Conservation (phyloP, 1,140 invertebrate species). For the Akabosia matsudoensis region DNA sequence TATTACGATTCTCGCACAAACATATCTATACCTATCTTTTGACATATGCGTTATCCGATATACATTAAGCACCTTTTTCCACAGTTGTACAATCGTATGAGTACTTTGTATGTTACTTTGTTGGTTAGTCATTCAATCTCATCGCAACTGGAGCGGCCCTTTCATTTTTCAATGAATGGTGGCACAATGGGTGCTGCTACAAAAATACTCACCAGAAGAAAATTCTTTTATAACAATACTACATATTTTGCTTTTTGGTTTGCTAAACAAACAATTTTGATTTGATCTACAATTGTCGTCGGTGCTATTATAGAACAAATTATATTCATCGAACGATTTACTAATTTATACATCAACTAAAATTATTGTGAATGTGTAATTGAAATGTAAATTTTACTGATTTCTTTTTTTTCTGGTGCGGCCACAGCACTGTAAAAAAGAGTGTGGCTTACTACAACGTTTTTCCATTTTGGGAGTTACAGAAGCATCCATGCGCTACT, state of each 20-base stretch:
- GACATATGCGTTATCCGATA: constrained; percentile 7
- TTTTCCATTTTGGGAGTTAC: too few species aligned
- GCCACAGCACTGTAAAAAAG: too few species aligned
- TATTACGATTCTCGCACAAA: constrained; percentile 36
- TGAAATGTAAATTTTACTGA: background rate
- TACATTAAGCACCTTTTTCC: constrained; percentile 1
- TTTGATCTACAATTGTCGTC: too few species aligned
- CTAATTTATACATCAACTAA: background rate
- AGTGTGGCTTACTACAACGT: too few species aligned
- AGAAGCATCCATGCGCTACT: too few species aligned
- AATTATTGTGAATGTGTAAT: background rate
- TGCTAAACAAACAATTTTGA: too few species aligned
- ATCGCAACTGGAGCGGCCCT: background rate
- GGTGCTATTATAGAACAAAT: background rate
- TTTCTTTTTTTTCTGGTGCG: too few species aligned
- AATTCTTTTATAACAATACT: too few species aligned
- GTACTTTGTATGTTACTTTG: background rate
- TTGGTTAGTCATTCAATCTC: background rate
- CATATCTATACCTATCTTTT: constrained; percentile 14
- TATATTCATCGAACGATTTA: background rate
- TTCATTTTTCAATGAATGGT: background rate
- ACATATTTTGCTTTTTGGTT: too few species aligned
- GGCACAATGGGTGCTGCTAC: background rate
- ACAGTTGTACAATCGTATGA: too few species aligned
- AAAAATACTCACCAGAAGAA: too few species aligned